Percentiles rank a stretch among this genome's conserved stretches.
phyloP scores from a whole-genome alignment of 2,113 vertebrate species.

The Sylvilagus bachmani region DNA sequence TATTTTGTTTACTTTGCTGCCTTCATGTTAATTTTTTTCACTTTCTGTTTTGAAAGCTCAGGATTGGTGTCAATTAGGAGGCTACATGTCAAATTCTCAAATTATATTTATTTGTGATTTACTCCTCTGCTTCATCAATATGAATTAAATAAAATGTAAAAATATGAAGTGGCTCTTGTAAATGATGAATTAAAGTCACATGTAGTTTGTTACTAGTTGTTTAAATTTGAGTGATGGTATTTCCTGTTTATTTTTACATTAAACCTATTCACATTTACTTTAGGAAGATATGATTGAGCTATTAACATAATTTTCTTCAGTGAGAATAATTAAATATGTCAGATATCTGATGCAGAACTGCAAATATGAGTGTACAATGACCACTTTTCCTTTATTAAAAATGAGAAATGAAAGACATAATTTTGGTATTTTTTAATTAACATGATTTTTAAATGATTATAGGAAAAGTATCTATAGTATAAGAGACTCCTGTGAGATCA shows the following conservation, averaged over 20 bases:
- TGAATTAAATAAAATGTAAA: constrained; percentile 43
- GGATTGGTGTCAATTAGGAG: constrained; percentile 2
- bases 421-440: constrained; percentile 10
- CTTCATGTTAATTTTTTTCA: neutral
- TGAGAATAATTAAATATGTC: neutral
- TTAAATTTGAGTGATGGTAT: constrained; percentile 40
- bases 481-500: neutral
- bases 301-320: neutral
- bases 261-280: neutral
- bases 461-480: neutral
- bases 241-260: constrained; percentile 41
- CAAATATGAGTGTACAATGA: neutral
- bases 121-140: constrained; percentile 24
- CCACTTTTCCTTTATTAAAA: constrained; percentile 33
- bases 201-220: constrained; percentile 3
- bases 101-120: constrained; percentile 35
- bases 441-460: neutral
- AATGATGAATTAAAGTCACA: constrained; percentile 14
- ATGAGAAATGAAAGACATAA: constrained; percentile 16
- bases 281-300: neutral
- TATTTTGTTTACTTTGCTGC: constrained; percentile 15
- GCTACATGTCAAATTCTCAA: neutral
- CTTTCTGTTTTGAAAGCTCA: constrained; percentile 39
- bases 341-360: neutral
- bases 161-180: constrained; percentile 12